These are phyloP conservation scores for Coendou prehensilis DNA, from an alignment of 2,797 vertebrate species.

Conservation along the genomic window DNA sequence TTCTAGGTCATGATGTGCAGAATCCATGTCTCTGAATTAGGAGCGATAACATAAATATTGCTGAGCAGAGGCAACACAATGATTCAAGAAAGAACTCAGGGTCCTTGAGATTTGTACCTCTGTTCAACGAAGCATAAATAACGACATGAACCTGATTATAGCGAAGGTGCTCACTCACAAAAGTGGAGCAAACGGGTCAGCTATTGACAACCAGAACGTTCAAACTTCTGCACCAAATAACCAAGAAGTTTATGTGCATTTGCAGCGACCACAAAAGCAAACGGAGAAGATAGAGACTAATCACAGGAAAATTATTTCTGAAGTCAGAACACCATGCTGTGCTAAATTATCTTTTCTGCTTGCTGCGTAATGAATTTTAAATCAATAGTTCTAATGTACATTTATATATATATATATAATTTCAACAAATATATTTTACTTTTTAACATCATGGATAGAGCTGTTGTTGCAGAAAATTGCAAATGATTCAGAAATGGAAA, in stretches of 20 bases:
- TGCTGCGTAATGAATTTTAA: constrained; percentile 79
- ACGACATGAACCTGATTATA: not conserved
- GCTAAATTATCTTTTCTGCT: constrained; percentile 79
- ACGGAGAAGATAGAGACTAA: constrained; percentile 33
- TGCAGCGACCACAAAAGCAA: not conserved
- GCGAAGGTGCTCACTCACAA: not conserved
- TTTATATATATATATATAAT: constrained; percentile 73
- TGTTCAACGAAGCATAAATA: not conserved
- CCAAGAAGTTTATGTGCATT: constrained; percentile 14
- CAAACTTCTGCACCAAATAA: constrained; percentile 30
- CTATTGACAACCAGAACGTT: not conserved
- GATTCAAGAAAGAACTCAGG: not conserved
- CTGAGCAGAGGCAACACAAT: not conserved
- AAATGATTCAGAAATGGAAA: constrained; percentile 83
- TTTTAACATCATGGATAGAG: constrained; percentile 74
- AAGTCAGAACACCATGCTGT: constrained; percentile 73
- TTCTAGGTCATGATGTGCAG: not conserved
- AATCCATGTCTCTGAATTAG: constrained; percentile 34
- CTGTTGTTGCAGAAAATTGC: constrained; percentile 83
- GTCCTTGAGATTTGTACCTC: not conserved
- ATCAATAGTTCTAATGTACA: constrained; percentile 77
- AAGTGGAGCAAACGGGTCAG: not conserved
- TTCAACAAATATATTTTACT: constrained; percentile 79
- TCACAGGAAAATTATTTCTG: constrained; percentile 77
- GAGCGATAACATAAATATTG: not conserved